Evolutionary conservation across 2,113 vertebrate species (phyloP).

Genomic region (Sturnira hondurensis): DNA sequence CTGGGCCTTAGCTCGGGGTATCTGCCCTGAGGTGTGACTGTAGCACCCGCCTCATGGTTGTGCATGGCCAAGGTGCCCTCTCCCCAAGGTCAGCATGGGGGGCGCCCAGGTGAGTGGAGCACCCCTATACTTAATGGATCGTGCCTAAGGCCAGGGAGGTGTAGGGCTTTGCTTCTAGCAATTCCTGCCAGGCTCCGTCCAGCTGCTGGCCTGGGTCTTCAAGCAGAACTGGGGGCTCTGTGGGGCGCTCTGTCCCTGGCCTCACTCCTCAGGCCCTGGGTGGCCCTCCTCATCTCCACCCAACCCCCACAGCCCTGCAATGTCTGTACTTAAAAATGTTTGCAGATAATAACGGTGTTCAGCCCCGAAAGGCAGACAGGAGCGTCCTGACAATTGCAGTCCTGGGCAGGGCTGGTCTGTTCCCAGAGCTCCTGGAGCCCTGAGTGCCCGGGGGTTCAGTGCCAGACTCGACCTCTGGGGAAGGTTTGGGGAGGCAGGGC

Average conservation of each 20-base stretch:
- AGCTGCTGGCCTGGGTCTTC: slow-evolving; percentile 13
- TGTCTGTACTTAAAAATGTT: slow-evolving; percentile 51
- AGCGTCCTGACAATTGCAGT: slow-evolving; percentile 61
- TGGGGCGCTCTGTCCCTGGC: background rate
- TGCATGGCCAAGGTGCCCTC: background rate
- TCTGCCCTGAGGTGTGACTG: background rate
- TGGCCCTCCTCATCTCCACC: background rate
- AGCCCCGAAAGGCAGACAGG: slow-evolving; percentile 59
- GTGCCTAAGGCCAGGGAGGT: background rate
- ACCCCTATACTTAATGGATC: background rate
- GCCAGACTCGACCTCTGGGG: slow-evolving; percentile 16
- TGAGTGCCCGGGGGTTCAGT: slow-evolving; percentile 55
- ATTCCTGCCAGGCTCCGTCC: slow-evolving; percentile 9
- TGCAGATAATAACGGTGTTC: slow-evolving; percentile 60
- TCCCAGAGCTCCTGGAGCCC: background rate
- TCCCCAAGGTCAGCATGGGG: background rate
- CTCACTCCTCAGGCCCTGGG: slow-evolving; percentile 2
- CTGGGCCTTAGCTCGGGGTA: background rate
- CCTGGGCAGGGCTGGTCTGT: background rate
- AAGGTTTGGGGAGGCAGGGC: background rate
- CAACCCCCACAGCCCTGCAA: background rate
- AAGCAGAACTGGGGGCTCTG: background rate
- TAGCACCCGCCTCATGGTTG: slow-evolving; percentile 30
- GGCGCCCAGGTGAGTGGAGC: background rate
- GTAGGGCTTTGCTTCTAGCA: background rate